Conservation (phyloP, 30 jellyfish, hydroid and myxozoan species). For the Catostylus mosaicus region DNA sequence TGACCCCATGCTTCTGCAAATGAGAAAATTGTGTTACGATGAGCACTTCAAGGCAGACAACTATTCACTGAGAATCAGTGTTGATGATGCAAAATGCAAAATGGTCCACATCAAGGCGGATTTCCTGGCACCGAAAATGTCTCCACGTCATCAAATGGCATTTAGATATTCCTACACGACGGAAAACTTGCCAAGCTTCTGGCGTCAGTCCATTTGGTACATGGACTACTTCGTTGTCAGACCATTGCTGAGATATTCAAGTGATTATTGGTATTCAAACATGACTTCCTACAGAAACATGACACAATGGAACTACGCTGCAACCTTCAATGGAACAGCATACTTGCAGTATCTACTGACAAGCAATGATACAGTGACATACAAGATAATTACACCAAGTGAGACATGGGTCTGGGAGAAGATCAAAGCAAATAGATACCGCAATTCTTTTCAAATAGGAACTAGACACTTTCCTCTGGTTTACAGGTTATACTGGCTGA, state of each 20-base stretch:
- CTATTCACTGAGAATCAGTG: slow-evolving; percentile 37
- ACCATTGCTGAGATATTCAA: slow-evolving; percentile 46
- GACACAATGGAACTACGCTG: slow-evolving; percentile 42
- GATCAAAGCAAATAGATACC: slow-evolving; percentile 17
- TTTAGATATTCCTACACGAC: slow-evolving; percentile 60
- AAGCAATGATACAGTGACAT: slow-evolving; percentile 43
- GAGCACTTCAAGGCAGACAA: slow-evolving; percentile 57
- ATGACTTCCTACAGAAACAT: slow-evolving; percentile 33
- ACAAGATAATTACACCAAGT: slow-evolving; percentile 52
- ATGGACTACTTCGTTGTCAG: slow-evolving; percentile 23
- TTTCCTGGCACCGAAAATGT: slow-evolving; percentile 48
- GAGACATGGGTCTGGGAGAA: slow-evolving; percentile 55
- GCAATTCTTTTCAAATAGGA: slow-evolving; percentile 52
- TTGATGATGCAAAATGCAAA: slow-evolving; percentile 53
- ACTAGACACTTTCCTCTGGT: slow-evolving; percentile 30
- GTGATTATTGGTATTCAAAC: slow-evolving; percentile 46
- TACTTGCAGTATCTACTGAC: slow-evolving; percentile 36
- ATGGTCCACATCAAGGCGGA: slow-evolving; percentile 56
- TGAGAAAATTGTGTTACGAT: slow-evolving; percentile 53
- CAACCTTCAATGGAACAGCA: slow-evolving; percentile 50
- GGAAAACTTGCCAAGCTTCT: slow-evolving; percentile 48
- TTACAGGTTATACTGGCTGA: slow-evolving; percentile 20
- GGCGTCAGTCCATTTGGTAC: slow-evolving; percentile 50
- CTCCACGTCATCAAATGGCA: slow-evolving; percentile 74
- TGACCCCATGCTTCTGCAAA: slow-evolving; percentile 35